Base-by-base conservation (phyloP, 2,113 vertebrate genomes). In the Triplophysa dalaica region DNA sequence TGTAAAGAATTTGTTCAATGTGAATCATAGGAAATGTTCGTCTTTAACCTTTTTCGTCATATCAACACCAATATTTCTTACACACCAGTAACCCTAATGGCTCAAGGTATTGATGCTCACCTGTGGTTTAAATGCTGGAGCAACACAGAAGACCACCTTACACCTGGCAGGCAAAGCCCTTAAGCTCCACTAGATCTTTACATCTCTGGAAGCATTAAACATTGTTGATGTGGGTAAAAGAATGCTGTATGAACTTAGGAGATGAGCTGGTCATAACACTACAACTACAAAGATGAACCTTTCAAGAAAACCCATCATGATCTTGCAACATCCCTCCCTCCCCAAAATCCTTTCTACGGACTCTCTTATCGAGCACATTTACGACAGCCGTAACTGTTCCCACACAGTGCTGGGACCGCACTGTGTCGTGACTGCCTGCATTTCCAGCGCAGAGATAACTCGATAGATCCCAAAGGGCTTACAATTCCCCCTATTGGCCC, bases 341-440 rank as follows among this genome's bases (percentile, higher is more conserved):
- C 83, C 73, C 81, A 50, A 68, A 83, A 77, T 73, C 84, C 48
- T 72, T 85, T 70, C 83, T 86, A 77, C 81, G 84, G 66, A 75
- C 80, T 76, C 77, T 79, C 86, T 81, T 75, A 58, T 76, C 78
- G 38, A 38, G 69, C 33, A 54, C 79, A 70, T 78, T 68, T 84
- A 69, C 9, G 19, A 62, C 67, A 14, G 70, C 74, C 83, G 61
- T 48, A 82, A 50, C 82, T 82, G 83, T 92, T 91, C 87, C 86
- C 87, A 88, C 88, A 88, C 84, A 83, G 81, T 62, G 82, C 86
- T 84, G 80, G 82, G 68, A 82, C 81, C 72, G 81, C 76, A 52
- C 38, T 86, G 82, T 90, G 88, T 88, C 82, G 74, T 92, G 89
- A 91, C 88, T 88, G 66, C 43, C 78, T 88, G 89, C 86, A 88